These are phyloP conservation scores for Semnornis frantzii DNA, from an alignment of 2,113 vertebrate genomes.

Conservation along the genomic window DNA sequence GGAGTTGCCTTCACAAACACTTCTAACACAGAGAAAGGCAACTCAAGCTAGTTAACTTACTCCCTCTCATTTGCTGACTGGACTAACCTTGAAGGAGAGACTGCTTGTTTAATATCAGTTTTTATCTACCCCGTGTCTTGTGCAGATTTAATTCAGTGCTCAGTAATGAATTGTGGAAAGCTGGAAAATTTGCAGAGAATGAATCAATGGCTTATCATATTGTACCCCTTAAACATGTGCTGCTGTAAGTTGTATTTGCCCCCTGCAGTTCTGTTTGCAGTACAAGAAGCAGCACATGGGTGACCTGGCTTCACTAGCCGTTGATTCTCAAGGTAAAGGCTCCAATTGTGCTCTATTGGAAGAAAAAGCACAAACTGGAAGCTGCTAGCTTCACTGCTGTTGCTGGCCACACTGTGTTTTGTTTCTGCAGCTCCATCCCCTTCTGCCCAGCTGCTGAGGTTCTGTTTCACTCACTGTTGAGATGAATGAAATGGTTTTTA, in stretches of 20 bases:
- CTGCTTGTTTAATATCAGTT: neutral
- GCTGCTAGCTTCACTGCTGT: neutral
- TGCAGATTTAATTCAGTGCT: constrained; percentile 4
- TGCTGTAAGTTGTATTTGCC: constrained; percentile 33
- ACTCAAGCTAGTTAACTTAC: neutral
- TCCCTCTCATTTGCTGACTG: constrained; percentile 26
- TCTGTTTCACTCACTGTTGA: constrained; percentile 12
- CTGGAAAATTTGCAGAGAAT: constrained; percentile 26
- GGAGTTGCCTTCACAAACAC: neutral
- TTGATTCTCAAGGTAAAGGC: constrained; percentile 53
- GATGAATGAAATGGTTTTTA: neutral
- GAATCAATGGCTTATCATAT: constrained; percentile 32
- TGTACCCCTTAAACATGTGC: neutral
- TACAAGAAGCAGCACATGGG: constrained; percentile 29
- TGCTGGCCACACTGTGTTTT: neutral
- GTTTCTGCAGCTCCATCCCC: neutral
- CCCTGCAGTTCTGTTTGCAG: constrained; percentile 51
- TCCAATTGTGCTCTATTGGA: constrained; percentile 14
- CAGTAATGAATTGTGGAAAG: neutral
- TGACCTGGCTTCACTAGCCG: constrained; percentile 64
- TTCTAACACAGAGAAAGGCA: neutral
- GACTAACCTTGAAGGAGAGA: constrained; percentile 33
- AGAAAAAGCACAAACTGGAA: constrained; percentile 44
- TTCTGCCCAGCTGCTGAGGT: constrained; percentile 15
- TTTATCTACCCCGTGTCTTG: neutral